A percentile compares a stretch with the other conserved stretches of the same genome.
phyloP scores from a whole-genome alignment of 2,113 vertebrate species.

The Nycticryphes semicollaris region DNA sequence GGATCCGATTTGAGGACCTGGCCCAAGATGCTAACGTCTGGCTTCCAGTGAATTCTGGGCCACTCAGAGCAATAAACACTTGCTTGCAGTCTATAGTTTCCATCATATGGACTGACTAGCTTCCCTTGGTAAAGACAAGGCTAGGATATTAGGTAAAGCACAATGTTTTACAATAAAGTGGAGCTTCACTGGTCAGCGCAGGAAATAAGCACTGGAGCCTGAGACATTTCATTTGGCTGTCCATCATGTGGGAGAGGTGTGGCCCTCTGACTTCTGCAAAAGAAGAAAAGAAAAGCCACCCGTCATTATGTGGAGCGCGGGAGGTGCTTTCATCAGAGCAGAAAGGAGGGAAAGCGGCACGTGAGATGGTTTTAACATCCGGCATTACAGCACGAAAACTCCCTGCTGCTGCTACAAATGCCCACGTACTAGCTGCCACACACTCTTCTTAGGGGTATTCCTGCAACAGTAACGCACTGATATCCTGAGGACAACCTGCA shows the following conservation, averaged over 20 bases:
- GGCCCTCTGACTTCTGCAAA: conserved; percentile 89
- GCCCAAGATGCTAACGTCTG: conserved; percentile 74
- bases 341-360: fast-evolving
- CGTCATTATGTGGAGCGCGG: background rate
- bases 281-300: conserved; percentile 56
- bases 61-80: conserved; percentile 73
- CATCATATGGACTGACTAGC: conserved; percentile 78
- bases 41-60: conserved; percentile 83
- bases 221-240: conserved; percentile 94
- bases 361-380: fast-evolving
- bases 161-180: conserved; percentile 81
- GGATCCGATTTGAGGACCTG: conserved; percentile 69
- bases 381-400: fast-evolving
- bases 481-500: background rate
- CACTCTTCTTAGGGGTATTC: fast-evolving
- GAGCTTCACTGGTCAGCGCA: conserved; percentile 97
- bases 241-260: conserved; percentile 84
- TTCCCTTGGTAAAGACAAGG: conserved; percentile 83
- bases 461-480: background rate
- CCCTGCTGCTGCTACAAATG: background rate
- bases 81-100: conserved; percentile 77
- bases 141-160: conserved; percentile 85
- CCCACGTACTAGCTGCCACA: fast-evolving
- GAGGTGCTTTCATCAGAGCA: background rate
- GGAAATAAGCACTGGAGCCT: conserved; percentile 96